Conservation (phyloP, 2,113 vertebrate genomes). For the Hiodon tergisus region DNA sequence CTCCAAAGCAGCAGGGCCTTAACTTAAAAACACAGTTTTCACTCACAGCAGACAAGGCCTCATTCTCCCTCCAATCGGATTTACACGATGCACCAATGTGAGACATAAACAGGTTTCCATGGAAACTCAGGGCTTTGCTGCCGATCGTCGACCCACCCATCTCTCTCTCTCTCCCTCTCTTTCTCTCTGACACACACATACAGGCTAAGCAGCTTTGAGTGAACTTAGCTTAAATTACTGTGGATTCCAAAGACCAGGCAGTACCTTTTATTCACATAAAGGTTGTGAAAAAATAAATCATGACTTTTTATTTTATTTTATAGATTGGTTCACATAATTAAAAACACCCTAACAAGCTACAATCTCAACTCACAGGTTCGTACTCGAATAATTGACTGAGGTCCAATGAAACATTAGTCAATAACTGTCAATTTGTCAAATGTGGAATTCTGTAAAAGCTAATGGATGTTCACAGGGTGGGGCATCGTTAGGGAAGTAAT, state of each 20-base stretch:
- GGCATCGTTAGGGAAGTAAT: background rate
- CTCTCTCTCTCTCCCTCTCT: constrained; percentile 35
- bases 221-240: background rate
- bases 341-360: no score
- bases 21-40: constrained; percentile 53
- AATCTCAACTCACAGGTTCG: no score
- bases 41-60: constrained; percentile 69
- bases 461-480: background rate
- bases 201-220: constrained; percentile 45
- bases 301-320: no score
- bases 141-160: constrained; percentile 41
- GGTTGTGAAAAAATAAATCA: no score
- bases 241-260: background rate
- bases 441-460: background rate
- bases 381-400: background rate
- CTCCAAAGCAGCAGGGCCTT: constrained; percentile 24
- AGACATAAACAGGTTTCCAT: constrained; percentile 78
- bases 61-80: constrained; percentile 78
- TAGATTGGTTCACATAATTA: no score
- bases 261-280: no score
- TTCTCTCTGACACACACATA: constrained; percentile 29
- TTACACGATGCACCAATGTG: constrained; percentile 80
- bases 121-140: constrained; percentile 63
- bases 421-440: background rate
- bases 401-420: background rate